Percentiles rank a stretch among this genome's conserved stretches.
These are phyloP conservation scores for Emmelina monodactyla DNA, from an alignment of 2,888 invertebrate species.

Conservation along the genomic window DNA sequence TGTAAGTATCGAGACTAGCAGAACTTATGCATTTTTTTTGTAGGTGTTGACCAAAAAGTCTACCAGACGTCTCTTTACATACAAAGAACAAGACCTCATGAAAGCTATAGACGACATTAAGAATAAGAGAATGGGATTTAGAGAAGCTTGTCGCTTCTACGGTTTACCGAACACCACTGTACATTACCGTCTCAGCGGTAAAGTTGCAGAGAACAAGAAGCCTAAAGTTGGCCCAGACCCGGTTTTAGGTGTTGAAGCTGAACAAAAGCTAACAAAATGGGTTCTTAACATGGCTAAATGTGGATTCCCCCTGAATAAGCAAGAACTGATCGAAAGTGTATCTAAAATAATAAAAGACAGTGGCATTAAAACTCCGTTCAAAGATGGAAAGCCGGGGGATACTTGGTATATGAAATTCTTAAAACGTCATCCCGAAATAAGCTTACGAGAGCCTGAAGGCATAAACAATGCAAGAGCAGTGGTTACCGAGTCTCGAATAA, in stretches of 20 bases:
- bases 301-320: slow-evolving; percentile 7
- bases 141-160: no score
- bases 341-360: slow-evolving; percentile 3
- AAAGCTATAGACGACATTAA: no score
- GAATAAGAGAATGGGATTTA: no score
- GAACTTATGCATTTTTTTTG: no score
- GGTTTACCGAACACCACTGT: no score
- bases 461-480: slow-evolving; percentile 9
- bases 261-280: slow-evolving; percentile 16
- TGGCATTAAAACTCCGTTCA: slow-evolving; percentile 4
- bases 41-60: no score
- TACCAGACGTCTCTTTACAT: no score
- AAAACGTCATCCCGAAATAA: slow-evolving; percentile 8
- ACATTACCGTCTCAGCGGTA: no score
- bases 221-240: slow-evolving; percentile 18
- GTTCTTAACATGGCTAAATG: slow-evolving; percentile 8
- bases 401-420: slow-evolving; percentile 10
- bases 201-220: no score
- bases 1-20: no score
- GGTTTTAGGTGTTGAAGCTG: slow-evolving; percentile 11
- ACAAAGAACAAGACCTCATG: no score
- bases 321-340: slow-evolving; percentile 6
- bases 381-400: slow-evolving; percentile 8
- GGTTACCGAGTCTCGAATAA: slow-evolving; percentile 3
- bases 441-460: slow-evolving; percentile 4